Conservation (phyloP, 2,888 invertebrate species). For the Pandemis cinnamomeana region DNA sequence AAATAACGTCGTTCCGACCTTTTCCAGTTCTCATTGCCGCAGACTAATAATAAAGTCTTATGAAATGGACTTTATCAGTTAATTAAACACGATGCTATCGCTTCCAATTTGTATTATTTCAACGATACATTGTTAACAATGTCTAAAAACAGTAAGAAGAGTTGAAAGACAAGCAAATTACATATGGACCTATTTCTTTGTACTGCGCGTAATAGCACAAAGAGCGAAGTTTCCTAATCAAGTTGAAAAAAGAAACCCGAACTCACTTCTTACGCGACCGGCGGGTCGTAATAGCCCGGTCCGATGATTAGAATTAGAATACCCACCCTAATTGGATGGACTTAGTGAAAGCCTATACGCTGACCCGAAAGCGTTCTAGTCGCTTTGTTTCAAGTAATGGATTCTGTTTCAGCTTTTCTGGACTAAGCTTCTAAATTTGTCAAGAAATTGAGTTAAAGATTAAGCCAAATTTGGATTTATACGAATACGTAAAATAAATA, state of each 20-base stretch:
- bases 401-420: conserved; percentile 5
- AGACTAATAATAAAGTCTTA: conserved; percentile 7
- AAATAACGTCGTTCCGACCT: not conserved
- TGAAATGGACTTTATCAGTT: not conserved
- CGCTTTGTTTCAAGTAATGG: conserved; percentile 11
- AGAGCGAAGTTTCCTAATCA: conserved; percentile 15
- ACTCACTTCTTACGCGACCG: conserved; percentile 3
- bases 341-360: conserved; percentile 15
- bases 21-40: not conserved
- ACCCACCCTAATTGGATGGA: conserved; percentile 19
- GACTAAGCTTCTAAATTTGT: conserved; percentile 4
- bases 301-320: conserved; percentile 21
- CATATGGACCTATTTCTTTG: not conserved
- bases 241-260: conserved; percentile 10
- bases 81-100: not conserved
- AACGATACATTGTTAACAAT: not conserved
- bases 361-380: conserved; percentile 16
- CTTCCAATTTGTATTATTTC: not conserved
- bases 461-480: not conserved
- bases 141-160: not conserved
- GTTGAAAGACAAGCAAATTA: not conserved
- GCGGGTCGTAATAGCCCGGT: conserved; percentile 12
- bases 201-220: not conserved
- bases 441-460: not conserved
- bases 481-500: not conserved